phyloP scores from a whole-genome alignment of 2,113 vertebrate species.

The Tupaia chinensis region DNA sequence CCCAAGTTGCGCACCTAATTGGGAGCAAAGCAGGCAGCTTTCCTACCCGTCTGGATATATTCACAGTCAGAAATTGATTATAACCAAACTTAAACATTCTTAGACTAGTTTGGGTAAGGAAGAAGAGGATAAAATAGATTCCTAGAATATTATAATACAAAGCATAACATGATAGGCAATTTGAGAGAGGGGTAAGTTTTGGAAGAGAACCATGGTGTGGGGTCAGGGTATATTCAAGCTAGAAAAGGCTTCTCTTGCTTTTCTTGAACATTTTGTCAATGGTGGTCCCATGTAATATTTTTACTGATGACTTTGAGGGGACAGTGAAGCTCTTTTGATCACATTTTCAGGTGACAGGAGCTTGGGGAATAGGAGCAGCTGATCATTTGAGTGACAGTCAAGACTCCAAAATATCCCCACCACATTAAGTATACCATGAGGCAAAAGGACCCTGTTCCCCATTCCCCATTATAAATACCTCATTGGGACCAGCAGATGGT shows the following conservation, averaged over 20 bases:
- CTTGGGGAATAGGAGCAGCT: rapidly evolving
- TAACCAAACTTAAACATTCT: rapidly evolving
- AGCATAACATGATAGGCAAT: rapidly evolving
- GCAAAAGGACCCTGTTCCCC: not conserved
- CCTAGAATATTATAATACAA: not conserved
- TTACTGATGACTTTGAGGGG: not conserved
- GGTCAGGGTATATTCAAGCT: too few relatives aligned
- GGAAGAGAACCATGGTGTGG: too few relatives aligned
- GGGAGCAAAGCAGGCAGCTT: too few relatives aligned
- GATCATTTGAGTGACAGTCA: not conserved
- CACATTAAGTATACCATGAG: rapidly evolving
- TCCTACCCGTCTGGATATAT: rapidly evolving
- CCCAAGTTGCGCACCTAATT: rapidly evolving
- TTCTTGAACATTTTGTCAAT: not conserved
- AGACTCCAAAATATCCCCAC: not conserved
- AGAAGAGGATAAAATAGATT: not conserved
- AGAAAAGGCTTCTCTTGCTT: not conserved
- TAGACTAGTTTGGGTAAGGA: too few relatives aligned
- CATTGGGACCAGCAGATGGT: too few relatives aligned
- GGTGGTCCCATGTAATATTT: not conserved
- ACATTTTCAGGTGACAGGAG: not conserved
- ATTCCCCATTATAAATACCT: too few relatives aligned
- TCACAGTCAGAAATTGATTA: not conserved
- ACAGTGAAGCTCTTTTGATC: not conserved
- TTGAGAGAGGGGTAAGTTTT: not conserved